Conservation (phyloP, 2,888 invertebrate genomes). For the Ferrisia virgata region DNA sequence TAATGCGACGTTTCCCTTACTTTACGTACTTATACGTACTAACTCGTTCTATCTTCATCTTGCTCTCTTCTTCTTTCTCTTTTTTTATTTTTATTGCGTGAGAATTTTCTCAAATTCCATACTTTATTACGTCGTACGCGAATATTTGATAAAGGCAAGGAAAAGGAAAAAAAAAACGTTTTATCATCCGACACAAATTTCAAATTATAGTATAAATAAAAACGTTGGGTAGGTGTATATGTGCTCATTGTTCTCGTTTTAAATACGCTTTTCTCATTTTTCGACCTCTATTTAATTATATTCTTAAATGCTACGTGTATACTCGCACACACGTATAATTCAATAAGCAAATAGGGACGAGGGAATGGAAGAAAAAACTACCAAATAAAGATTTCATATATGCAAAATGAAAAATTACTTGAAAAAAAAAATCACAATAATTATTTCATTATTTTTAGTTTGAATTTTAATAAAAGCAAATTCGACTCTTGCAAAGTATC, state of each 20-base stretch:
- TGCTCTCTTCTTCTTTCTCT: neutral
- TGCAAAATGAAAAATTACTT: no score
- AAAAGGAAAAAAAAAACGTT: neutral
- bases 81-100: neutral
- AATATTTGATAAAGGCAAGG: neutral
- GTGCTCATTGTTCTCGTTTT: neutral
- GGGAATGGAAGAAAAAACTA: no score
- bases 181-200: constrained; percentile 4
- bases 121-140: neutral
- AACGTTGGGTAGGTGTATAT: neutral
- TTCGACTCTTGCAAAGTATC: no score
- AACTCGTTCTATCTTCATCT: neutral
- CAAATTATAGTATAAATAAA: neutral
- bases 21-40: neutral
- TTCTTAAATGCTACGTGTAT: neutral
- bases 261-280: no score
- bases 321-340: no score
- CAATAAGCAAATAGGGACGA: no score
- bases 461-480: no score
- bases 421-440: no score
- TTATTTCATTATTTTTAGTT: no score
- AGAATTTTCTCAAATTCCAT: constrained; percentile 11
- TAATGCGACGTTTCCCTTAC: neutral
- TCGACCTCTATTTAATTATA: neutral
- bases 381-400: no score